Evolutionary conservation across 2,797 vertebrate genomes (phyloP).

Genomic region (Erethizon dorsatum): DNA sequence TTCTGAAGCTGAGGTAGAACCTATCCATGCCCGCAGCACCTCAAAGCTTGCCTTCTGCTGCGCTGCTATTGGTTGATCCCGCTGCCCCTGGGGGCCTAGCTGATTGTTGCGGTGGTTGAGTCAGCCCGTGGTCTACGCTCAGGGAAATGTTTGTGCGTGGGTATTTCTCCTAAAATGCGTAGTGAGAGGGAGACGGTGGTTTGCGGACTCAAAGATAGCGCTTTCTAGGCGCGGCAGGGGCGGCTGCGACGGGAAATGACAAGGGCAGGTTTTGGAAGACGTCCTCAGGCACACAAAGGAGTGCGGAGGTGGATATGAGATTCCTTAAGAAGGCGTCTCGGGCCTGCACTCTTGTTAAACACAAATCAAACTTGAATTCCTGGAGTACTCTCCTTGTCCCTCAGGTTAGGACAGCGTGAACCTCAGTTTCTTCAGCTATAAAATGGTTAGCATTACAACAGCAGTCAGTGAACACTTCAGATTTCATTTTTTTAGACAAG

Average conservation of each 20-base stretch:
- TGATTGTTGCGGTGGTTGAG: not conserved
- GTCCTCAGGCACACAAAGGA: not conserved
- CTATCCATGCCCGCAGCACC: not conserved
- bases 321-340: conserved; percentile 2
- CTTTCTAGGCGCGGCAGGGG: not conserved
- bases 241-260: not conserved
- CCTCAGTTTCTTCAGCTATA: conserved; percentile 22
- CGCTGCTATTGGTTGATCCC: not conserved
- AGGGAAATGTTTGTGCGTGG: not conserved
- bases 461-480: not conserved
- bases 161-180: not conserved
- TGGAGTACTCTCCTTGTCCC: not conserved
- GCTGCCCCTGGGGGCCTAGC: not conserved
- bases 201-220: not conserved
- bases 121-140: not conserved
- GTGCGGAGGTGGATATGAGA: conserved; percentile 6
- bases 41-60: not conserved
- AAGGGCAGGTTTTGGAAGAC: not conserved
- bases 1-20: not conserved
- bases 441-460: conserved; percentile 55
- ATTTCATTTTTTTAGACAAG: conserved; percentile 12
- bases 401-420: not conserved
- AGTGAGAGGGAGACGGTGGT: not conserved
- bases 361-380: not conserved
- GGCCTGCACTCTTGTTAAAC: not conserved